Evolutionary conservation across 2,888 invertebrate genomes (phyloP).

Genomic region (Drosophila vallismaia): DNA sequence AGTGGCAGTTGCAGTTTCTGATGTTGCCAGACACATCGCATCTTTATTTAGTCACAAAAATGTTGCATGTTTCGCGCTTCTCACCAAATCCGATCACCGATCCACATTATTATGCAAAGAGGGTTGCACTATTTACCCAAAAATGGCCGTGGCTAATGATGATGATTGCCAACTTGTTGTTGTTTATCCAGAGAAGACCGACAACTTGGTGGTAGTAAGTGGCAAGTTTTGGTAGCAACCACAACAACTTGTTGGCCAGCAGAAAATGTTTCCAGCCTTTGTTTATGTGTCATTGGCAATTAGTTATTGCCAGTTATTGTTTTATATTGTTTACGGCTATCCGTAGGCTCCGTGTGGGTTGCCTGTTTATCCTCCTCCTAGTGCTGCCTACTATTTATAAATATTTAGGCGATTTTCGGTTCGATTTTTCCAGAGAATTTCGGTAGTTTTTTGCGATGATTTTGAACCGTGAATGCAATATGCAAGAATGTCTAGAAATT

Average conservation of each 20-base stretch:
- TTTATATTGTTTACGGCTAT: constrained; percentile 44
- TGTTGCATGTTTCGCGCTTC: constrained; percentile 77
- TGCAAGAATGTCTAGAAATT: constrained; percentile 7
- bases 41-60: constrained; percentile 78
- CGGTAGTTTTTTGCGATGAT: not conserved
- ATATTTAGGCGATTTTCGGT: constrained; percentile 51
- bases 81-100: constrained; percentile 73
- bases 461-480: not conserved
- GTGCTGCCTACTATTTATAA: constrained; percentile 27
- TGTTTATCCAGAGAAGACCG: constrained; percentile 22
- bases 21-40: constrained; percentile 61
- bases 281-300: constrained; percentile 78
- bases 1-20: constrained; percentile 9
- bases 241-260: constrained; percentile 37
- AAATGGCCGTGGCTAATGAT: constrained; percentile 83
- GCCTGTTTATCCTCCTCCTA: constrained; percentile 24
- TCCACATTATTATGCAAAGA: constrained; percentile 84
- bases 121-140: constrained; percentile 84
- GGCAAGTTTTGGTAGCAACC: constrained; percentile 19
- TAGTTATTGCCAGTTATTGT: constrained; percentile 73
- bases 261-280: constrained; percentile 51
- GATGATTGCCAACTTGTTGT: constrained; percentile 60
- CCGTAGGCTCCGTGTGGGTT: constrained; percentile 3
- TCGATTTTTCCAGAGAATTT: constrained; percentile 39
- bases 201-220: constrained; percentile 4